Evolutionary conservation across 2,113 vertebrate genomes (phyloP).

Genomic region (Grammomys surdaster): DNA sequence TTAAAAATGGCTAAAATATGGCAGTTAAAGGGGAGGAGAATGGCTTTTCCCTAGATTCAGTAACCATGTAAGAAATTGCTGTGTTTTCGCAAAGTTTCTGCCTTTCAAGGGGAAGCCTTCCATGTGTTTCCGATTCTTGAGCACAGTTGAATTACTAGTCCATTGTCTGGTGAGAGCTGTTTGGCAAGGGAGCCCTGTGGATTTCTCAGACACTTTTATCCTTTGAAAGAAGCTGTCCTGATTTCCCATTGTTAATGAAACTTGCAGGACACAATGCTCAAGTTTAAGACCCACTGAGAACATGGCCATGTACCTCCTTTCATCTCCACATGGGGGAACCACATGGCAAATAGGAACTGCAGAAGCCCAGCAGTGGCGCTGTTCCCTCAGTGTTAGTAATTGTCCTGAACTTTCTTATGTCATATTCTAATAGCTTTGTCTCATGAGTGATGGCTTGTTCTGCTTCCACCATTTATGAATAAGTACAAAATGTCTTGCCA

Average conservation of each 20-base stretch:
- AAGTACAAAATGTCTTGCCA: conserved; percentile 47
- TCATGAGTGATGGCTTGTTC: conserved; percentile 3
- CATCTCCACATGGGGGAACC: conserved; percentile 64
- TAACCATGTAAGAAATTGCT: conserved; percentile 55
- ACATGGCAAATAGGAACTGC: not conserved
- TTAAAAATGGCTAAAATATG: conserved; percentile 45
- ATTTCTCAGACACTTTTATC: conserved; percentile 75
- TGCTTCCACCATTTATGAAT: conserved; percentile 8
- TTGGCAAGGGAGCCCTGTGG: conserved; percentile 66
- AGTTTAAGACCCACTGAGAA: conserved; percentile 76
- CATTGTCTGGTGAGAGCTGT: conserved; percentile 75
- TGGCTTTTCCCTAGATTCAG: conserved; percentile 46
- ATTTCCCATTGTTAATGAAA: conserved; percentile 81
- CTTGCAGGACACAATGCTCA: conserved; percentile 62
- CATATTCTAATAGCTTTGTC: conserved; percentile 53
- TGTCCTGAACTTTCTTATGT: conserved; percentile 52
- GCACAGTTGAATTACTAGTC: conserved; percentile 73
- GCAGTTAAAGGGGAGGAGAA: not conserved
- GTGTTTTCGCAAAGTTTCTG: conserved; percentile 61
- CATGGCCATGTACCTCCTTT: conserved; percentile 47
- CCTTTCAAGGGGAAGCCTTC: conserved; percentile 64
- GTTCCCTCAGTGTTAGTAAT: conserved; percentile 29
- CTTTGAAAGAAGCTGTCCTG: conserved; percentile 78
- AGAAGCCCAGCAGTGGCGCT: conserved; percentile 46
- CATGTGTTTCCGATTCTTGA: conserved; percentile 64